Evolutionary conservation across 2,888 invertebrate genomes (phyloP).

Genomic region (Epinotia nisella): DNA sequence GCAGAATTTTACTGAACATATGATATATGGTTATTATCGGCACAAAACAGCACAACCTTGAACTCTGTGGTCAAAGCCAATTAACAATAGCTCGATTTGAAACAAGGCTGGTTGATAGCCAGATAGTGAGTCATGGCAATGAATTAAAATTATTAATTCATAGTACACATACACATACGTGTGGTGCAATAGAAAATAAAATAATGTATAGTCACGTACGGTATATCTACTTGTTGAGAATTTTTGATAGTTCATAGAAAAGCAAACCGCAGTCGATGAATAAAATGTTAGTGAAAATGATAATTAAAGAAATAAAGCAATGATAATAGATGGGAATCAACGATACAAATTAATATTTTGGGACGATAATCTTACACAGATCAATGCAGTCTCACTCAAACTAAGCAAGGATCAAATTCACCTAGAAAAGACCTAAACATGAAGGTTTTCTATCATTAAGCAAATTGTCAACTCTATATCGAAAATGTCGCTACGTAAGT

Average conservation of each 20-base stretch:
- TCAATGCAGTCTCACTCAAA: too few relatives aligned
- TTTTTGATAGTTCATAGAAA: background rate
- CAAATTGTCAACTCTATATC: background rate
- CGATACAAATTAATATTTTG: too few relatives aligned
- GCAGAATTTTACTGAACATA: background rate
- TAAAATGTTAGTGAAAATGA: background rate
- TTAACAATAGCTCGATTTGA: constrained; percentile 12
- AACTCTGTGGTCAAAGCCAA: constrained; percentile 13
- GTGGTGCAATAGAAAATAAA: constrained; percentile 1
- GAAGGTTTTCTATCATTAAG: background rate
- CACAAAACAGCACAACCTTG: constrained; percentile 10
- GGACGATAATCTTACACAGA: too few relatives aligned
- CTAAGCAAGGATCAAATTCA: too few relatives aligned
- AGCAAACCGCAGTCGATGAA: background rate
- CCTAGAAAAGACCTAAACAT: too few relatives aligned
- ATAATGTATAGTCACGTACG: background rate
- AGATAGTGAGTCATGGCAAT: constrained; percentile 7
- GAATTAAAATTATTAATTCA: background rate
- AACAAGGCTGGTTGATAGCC: constrained; percentile 22
- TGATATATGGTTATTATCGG: background rate
- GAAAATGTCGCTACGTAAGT: background rate
- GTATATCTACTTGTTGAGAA: background rate
- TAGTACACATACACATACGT: background rate
- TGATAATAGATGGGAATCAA: background rate
- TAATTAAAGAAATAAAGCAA: background rate